Percentiles rank a stretch among this genome's conserved stretches.
These are phyloP conservation scores for Avahi laniger DNA, from an alignment of 2,797 vertebrate genomes.

Conservation along the genomic window DNA sequence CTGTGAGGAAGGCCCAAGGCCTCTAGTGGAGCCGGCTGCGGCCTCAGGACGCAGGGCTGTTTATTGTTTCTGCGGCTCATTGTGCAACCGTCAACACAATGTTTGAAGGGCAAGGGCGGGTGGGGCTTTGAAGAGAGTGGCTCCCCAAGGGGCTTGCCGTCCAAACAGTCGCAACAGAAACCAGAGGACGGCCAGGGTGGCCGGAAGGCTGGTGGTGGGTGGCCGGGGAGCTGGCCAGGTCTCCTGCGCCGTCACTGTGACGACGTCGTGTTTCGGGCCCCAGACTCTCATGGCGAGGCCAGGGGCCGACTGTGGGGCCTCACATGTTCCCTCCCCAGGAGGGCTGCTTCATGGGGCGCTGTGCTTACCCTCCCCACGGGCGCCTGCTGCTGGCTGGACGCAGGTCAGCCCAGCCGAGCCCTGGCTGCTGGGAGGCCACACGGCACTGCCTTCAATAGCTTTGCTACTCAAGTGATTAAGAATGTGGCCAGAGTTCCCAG, in stretches of 20 bases:
- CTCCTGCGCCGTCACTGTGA: neutral
- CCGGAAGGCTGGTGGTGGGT: neutral
- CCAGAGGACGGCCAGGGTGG: neutral
- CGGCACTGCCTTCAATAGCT: accelerated
- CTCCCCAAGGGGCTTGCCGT: neutral
- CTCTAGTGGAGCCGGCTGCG: neutral
- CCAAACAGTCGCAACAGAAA: neutral
- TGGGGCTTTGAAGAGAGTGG: neutral
- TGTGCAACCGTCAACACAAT: accelerated
- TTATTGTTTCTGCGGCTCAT: neutral
- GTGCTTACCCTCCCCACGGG: neutral
- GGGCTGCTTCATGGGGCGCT: accelerated
- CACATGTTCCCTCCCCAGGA: accelerated
- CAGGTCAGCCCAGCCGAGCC: neutral
- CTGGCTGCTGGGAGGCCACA: neutral
- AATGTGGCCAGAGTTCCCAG: neutral
- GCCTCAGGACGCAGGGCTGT: neutral
- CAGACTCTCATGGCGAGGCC: neutral
- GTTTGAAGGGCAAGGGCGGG: neutral
- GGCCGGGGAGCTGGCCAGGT: neutral
- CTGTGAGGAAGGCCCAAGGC: neutral
- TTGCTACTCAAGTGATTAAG: neutral
- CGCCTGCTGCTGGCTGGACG: neutral
- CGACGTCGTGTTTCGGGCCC: neutral
- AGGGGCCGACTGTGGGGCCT: neutral